Evolutionary conservation across 2,113 vertebrate species (phyloP), one percentile per base, ranked within the genome.

Genomic region (Tetrax tetrax): DNA sequence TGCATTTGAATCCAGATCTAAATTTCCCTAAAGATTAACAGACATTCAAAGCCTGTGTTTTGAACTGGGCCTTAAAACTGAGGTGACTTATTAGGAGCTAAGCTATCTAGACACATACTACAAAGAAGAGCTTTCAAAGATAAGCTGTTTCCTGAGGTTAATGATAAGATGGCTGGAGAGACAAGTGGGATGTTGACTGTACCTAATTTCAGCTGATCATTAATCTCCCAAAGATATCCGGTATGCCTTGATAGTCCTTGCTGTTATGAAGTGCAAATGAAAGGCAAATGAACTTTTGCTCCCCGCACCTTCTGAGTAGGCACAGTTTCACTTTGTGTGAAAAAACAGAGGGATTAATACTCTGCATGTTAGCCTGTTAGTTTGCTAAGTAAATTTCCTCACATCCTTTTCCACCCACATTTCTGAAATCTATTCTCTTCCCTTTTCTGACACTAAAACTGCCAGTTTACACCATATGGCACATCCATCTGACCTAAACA

Each of bases 181-280:
- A 96, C 95, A 95, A 92, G 90, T 76, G 80, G 88, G 83, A 96
- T 84, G 94, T 92, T 95, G 83, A 96, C 80, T 95, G 72, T 84
- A 92, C 89, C 83, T 84, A 89, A 84, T 84, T 93, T 94, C 90
- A 95, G 90, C 88, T 90, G 94, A 96, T 95, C 90, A 94, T 96
- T 96, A 90, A 96, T 94, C 95, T 96, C 43, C 65, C 60, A 80
- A 41, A 94, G 86, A 96, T 72, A 96, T 93, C 89, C 41, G 24
- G 86, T 72, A 57, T 82, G 92, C 66, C 92, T 95, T 63, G 71
- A 68, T 5, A 75, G 31, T 41, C 61, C 72, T 92, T 76, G 61
- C 53, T 72, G n/a, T 96, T 96, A 91, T 79, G 65, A 95, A 95
- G 96, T 91, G 83, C 77, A 95, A 96, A 92, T 75, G 86, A 95